phyloP scores from a whole-genome alignment of 2,888 invertebrate genomes.

The Caradrina kadenii region DNA sequence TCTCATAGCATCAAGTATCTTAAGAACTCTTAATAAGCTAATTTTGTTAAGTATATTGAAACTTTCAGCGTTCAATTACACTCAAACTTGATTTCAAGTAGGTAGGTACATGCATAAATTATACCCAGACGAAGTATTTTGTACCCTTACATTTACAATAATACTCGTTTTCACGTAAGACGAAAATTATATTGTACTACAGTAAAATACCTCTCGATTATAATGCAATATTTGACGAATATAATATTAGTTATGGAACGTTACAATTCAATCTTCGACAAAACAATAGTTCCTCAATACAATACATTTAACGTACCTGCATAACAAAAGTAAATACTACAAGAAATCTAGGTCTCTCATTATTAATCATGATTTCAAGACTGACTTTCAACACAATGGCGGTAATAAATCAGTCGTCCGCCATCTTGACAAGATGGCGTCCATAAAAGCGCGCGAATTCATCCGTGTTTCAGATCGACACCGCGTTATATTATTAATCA shows the following conservation, averaged over 20 bases:
- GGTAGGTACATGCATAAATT: neutral
- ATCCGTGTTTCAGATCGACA: constrained; percentile 31
- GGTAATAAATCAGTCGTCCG: constrained; percentile 52
- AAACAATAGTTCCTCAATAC: constrained; percentile 20
- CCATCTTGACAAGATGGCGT: constrained; percentile 54
- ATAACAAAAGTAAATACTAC: constrained; percentile 12
- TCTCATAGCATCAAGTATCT: constrained; percentile 20
- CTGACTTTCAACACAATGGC: constrained; percentile 45
- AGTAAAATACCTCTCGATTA: constrained; percentile 7
- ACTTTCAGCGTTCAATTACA: neutral
- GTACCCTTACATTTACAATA: neutral
- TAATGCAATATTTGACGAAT: neutral
- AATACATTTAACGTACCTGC: constrained; percentile 6
- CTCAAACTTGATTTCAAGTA: neutral
- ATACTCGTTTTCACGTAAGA: neutral
- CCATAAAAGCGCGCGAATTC: constrained; percentile 39
- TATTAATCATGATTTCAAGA: constrained; percentile 35
- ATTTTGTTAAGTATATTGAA: constrained; percentile 16
- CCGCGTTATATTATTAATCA: constrained; percentile 40
- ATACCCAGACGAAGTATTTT: neutral
- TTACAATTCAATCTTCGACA: neutral
- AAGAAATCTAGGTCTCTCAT: constrained; percentile 17
- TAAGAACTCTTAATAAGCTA: constrained; percentile 22
- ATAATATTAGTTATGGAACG: neutral
- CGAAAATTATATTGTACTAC: constrained; percentile 1